phyloP scores from a whole-genome alignment of 2,113 vertebrate species.

The Benitochromis conjunctus region DNA sequence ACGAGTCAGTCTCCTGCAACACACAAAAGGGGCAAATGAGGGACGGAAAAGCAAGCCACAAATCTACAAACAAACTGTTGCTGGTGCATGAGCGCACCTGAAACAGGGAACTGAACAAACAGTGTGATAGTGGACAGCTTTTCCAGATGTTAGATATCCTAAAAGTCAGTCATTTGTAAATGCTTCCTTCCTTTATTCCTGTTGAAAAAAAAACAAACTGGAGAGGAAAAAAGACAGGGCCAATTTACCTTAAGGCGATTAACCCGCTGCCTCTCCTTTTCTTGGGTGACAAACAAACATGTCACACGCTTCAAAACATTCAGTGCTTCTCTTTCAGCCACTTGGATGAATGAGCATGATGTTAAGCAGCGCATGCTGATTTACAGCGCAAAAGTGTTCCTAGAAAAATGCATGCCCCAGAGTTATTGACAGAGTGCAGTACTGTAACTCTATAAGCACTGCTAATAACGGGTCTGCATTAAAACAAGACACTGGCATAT shows the following conservation, averaged over 20 bases:
- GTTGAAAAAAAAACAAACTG: neutral
- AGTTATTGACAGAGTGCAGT: neutral
- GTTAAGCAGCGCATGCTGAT: conserved; percentile 1
- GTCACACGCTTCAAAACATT: conserved; percentile 29
- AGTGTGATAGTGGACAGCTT: neutral
- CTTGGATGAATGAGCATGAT: conserved; percentile 16
- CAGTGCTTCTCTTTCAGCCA: conserved; percentile 17
- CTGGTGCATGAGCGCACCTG: neutral
- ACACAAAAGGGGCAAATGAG: neutral
- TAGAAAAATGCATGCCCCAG: neutral
- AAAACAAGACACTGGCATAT: neutral
- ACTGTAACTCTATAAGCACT: neutral
- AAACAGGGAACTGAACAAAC: neutral
- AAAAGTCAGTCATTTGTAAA: neutral
- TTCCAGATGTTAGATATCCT: neutral
- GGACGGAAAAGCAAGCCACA: neutral
- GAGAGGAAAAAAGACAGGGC: conserved; percentile 14
- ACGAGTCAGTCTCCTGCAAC: conserved; percentile 77
- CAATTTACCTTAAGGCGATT: conserved; percentile 55
- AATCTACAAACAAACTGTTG: neutral
- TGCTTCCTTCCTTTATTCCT: neutral
- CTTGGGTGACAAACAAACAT: conserved; percentile 39
- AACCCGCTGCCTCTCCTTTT: conserved; percentile 40
- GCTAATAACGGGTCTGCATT: neutral
- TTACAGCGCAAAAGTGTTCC: neutral